Base-by-base conservation (phyloP, 2,113 vertebrate genomes). In the Poeciliopsis prolifica region DNA sequence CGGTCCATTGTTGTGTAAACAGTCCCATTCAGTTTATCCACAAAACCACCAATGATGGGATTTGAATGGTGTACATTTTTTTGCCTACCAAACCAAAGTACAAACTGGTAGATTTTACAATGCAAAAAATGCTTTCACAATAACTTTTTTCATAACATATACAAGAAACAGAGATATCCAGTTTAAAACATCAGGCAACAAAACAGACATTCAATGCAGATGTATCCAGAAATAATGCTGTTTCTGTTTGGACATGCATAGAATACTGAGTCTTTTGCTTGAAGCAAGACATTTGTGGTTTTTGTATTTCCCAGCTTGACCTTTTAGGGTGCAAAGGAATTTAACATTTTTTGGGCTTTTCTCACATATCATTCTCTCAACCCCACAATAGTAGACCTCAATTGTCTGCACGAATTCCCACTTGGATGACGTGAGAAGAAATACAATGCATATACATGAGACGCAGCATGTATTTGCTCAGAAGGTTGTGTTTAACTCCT, bases 401-500 rank as follows among this genome's bases (percentile, higher is more conserved):
- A 29, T 61, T 44, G 4, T 65, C 64, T 72, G 54, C 62, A 54
- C 4, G 44, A 61, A 69, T 17, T 26, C 73, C 40, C 30, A n/a
- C 51, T 68, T 83, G 48, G n/a, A 70, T 37, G 7, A 64, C 31
- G 30, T 24, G 37, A 54, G 72, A 51, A 44, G 31, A 42, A 60
- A 64, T 68, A 19, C 70, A 11, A 60, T 61, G 28, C 61, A 42
- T 37, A 28, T 60, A n/a, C 70, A 14, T 78, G 66, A 70, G 75
- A 82, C 54, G 5, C 72, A 83, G 61, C 61, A 51, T 48, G 65
- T 58, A 29, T 94, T 94, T 93, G 72, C 86, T 92, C 93, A 94
- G 90, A 87, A 86, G 89, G 90, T 93, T 91, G 86, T 90, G 89
- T 92, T 94, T 92, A 94, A 93, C 89, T 65, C 81, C 86, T 88